phyloP scores from a whole-genome alignment of 2,888 invertebrate species.

The Lumbricus terrestris region DNA sequence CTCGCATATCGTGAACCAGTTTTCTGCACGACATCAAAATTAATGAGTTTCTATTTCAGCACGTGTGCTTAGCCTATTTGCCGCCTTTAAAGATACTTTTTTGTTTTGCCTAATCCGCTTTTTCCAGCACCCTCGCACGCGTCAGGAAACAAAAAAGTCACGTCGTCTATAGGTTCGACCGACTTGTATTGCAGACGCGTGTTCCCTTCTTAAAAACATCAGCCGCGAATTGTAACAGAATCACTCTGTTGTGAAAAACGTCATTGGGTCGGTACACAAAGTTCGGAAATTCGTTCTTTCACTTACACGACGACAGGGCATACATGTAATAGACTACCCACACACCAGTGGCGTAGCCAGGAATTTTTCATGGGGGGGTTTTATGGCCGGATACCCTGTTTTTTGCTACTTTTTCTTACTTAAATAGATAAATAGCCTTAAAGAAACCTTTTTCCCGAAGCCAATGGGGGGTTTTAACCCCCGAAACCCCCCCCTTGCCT shows the following conservation, averaged over 20 bases:
- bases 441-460: too few species aligned
- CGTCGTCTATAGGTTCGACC: not conserved
- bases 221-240: not conserved
- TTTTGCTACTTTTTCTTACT: too few species aligned
- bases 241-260: not conserved
- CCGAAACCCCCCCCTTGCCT: too few species aligned
- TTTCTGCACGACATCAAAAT: not conserved
- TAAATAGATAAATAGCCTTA: too few species aligned
- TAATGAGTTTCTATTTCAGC: not conserved
- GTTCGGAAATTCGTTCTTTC: not conserved
- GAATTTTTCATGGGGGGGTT: too few species aligned
- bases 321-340: too few species aligned
- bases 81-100: not conserved
- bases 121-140: not conserved
- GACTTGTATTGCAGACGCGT: not conserved
- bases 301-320: too few species aligned
- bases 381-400: too few species aligned
- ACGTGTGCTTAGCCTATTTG: not conserved
- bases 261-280: not conserved
- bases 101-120: too few species aligned
- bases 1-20: not conserved
- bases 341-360: too few species aligned
- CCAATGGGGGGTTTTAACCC: too few species aligned
- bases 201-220: not conserved
- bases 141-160: not conserved